phyloP scores from a whole-genome alignment of 2,797 vertebrate species.

The Enoplosus armatus region DNA sequence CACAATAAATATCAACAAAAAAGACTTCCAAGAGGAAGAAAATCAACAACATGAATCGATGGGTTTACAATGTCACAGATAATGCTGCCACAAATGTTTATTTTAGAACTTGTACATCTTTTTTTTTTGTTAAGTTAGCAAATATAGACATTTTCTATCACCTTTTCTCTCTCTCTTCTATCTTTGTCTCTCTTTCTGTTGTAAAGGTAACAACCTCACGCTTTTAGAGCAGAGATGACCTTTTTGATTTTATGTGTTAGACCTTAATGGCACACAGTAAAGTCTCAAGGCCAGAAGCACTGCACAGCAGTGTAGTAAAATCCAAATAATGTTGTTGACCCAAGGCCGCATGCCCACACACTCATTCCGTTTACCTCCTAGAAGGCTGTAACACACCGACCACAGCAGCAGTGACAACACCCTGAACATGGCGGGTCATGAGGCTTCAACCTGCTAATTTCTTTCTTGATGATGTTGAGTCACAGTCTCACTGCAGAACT shows the following conservation, averaged over 20 bases:
- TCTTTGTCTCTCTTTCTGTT: slow-evolving; percentile 55
- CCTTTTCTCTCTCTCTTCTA: slow-evolving; percentile 8
- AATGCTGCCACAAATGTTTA: background rate
- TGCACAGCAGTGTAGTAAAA: slow-evolving; percentile 69
- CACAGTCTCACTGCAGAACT: slow-evolving; percentile 5
- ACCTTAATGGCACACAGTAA: slow-evolving; percentile 80
- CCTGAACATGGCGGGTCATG: slow-evolving; percentile 1
- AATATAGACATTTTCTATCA: slow-evolving; percentile 35
- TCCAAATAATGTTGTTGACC: slow-evolving; percentile 77
- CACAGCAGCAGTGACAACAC: slow-evolving; percentile 12
- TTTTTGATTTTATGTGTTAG: slow-evolving; percentile 82
- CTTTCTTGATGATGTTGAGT: slow-evolving; percentile 29
- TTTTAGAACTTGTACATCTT: slow-evolving; percentile 7
- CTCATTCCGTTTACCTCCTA: slow-evolving; percentile 45
- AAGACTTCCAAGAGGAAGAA: background rate
- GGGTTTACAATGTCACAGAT: slow-evolving; percentile 6
- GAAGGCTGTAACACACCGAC: slow-evolving; percentile 27
- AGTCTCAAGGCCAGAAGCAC: slow-evolving; percentile 75
- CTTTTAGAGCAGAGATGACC: slow-evolving; percentile 81
- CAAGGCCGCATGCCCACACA: slow-evolving; percentile 68
- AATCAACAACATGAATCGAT: background rate
- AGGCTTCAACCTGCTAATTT: slow-evolving; percentile 26
- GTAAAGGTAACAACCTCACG: slow-evolving; percentile 62
- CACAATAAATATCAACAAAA: slow-evolving; percentile 17
- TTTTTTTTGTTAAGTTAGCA: slow-evolving; percentile 17